phyloP scores from a whole-genome alignment of 1,140 invertebrate species.

The Cotesia glomerata region DNA sequence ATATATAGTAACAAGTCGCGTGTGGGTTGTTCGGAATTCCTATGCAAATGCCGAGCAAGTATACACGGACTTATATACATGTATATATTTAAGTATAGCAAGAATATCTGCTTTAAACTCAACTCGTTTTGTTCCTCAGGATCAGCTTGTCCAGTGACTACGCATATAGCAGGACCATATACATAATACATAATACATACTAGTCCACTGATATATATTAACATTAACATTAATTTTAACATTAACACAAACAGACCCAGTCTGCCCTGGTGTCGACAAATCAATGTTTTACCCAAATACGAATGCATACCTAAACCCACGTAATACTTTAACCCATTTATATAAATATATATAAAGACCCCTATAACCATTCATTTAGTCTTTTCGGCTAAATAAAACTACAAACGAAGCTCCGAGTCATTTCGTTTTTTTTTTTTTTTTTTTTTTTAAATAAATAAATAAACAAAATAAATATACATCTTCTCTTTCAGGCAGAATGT shows the following conservation, averaged over 20 bases:
- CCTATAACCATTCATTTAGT: too few species aligned
- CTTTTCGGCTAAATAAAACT: too few species aligned
- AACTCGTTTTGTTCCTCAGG: constrained; percentile 1
- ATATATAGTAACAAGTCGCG: not conserved
- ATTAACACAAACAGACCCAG: too few species aligned
- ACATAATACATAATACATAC: not conserved
- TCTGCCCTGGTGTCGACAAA: not conserved
- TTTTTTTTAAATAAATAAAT: too few species aligned
- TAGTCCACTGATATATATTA: too few species aligned
- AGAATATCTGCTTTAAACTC: not conserved
- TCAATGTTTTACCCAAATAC: constrained; percentile 1
- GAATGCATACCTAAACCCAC: not conserved
- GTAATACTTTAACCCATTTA: too few species aligned
- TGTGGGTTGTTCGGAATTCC: constrained; percentile 5
- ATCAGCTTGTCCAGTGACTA: not conserved
- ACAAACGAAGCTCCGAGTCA: too few species aligned
- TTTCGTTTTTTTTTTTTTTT: too few species aligned
- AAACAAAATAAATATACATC: too few species aligned
- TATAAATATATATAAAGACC: too few species aligned
- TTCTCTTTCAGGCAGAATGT: too few species aligned
- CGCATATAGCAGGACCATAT: not conserved
- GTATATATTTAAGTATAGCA: constrained; percentile 1
- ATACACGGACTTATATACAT: not conserved
- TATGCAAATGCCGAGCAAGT: not conserved
- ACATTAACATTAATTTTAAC: too few species aligned